Conservation (phyloP, 2,797 vertebrate species). For the Rhabdophis nuchalis region DNA sequence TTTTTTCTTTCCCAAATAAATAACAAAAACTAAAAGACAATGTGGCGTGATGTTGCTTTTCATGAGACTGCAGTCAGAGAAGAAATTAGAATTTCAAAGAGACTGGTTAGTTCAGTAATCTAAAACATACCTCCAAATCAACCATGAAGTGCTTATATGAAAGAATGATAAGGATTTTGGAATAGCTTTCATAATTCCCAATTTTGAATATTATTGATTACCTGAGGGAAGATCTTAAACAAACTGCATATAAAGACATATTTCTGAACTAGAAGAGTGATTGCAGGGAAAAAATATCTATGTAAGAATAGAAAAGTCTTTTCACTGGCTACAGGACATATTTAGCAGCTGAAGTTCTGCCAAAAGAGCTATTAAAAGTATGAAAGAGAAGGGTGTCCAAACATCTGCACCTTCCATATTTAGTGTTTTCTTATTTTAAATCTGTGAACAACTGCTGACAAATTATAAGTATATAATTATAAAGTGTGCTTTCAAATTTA, state of each 20-base stretch:
- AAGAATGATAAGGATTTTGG: neutral
- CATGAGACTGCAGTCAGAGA: neutral
- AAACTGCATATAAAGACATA: neutral
- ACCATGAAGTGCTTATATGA: neutral
- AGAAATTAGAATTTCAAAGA: neutral
- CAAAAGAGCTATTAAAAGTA: neutral
- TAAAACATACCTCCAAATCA: neutral
- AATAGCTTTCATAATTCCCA: neutral
- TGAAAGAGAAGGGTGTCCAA: neutral
- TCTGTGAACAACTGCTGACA: neutral
- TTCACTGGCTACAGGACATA: neutral
- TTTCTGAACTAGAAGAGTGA: neutral
- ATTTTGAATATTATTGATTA: neutral
- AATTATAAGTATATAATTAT: neutral
- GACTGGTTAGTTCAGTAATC: neutral
- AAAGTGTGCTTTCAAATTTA: neutral
- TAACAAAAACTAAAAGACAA: neutral
- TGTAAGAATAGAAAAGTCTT: neutral
- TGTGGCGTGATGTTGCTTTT: neutral
- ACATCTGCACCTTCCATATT: neutral
- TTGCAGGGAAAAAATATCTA: neutral
- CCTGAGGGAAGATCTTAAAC: neutral
- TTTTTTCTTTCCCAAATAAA: neutral
- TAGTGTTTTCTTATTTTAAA: neutral
- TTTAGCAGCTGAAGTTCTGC: neutral